A percentile compares a stretch with the other conserved stretches of the same genome.
phyloP scores from a whole-genome alignment of 2,888 invertebrate genomes.

The Copidosoma aretas region DNA sequence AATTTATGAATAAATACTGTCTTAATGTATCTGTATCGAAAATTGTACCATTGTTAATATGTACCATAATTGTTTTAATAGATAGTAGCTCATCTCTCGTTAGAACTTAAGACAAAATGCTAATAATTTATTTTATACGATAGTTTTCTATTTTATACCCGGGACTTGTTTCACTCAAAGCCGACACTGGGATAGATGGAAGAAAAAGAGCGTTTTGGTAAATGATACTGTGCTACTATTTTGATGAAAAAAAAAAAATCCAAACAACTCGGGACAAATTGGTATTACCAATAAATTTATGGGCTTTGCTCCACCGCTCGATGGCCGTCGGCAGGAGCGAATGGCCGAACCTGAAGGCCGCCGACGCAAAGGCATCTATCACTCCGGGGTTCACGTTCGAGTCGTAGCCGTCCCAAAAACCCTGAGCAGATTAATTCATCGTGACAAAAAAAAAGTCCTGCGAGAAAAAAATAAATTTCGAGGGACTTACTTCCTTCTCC shows the following conservation, averaged over 20 bases:
- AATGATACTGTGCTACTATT: neutral
- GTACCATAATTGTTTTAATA: too few species aligned
- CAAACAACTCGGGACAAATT: neutral
- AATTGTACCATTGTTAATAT: too few species aligned
- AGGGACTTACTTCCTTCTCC: constrained; percentile 76
- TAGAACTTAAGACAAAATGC: too few species aligned
- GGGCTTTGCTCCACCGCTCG: constrained; percentile 93
- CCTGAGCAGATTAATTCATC: constrained; percentile 34
- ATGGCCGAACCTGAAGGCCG: constrained; percentile 91
- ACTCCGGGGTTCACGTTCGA: constrained; percentile 85
- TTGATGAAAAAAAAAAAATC: neutral
- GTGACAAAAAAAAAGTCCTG: neutral
- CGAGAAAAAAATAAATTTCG: too few species aligned
- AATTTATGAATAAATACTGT: too few species aligned
- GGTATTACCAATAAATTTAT: constrained; percentile 86
- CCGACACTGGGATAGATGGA: too few species aligned
- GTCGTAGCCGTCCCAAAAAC: constrained; percentile 84
- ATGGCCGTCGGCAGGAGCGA: constrained; percentile 88
- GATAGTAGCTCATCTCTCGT: too few species aligned
- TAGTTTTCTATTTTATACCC: too few species aligned
- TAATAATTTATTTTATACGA: too few species aligned
- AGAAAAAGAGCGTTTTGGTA: too few species aligned
- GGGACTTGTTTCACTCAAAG: too few species aligned
- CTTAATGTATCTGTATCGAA: too few species aligned
- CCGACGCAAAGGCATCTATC: constrained; percentile 88